Percentiles rank a stretch among this genome's conserved stretches.
These are phyloP conservation scores for Lasioglossum vierecki DNA, from an alignment of 2,888 invertebrate genomes.

Conservation along the genomic window DNA sequence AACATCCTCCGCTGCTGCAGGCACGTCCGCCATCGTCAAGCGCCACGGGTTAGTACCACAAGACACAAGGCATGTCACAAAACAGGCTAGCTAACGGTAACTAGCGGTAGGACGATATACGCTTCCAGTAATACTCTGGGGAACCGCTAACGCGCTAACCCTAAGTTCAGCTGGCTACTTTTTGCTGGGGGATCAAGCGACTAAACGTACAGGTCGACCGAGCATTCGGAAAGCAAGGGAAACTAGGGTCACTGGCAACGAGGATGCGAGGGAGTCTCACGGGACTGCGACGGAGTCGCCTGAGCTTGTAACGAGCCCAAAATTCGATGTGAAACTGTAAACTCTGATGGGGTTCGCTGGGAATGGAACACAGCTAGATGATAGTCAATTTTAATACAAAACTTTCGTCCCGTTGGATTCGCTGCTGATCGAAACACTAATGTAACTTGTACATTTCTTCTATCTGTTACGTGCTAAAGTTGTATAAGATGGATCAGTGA, in stretches of 20 bases:
- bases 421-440: not conserved
- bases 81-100: conserved; percentile 77
- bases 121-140: conserved; percentile 25
- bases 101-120: conserved; percentile 50
- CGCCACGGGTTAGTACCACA: conserved; percentile 83
- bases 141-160: conserved; percentile 35
- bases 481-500: not conserved
- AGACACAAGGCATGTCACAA: conserved; percentile 82
- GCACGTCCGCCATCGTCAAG: conserved; percentile 82
- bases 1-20: conserved; percentile 84
- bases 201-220: conserved; percentile 1
- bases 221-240: not conserved
- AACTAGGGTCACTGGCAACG: not conserved
- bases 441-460: not conserved
- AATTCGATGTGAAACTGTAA: not conserved
- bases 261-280: not conserved
- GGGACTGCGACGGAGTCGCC: not conserved
- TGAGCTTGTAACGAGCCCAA: not conserved
- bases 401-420: not conserved
- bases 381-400: not conserved
- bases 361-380: not conserved
- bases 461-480: not conserved
- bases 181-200: conserved; percentile 28
- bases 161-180: conserved; percentile 11
- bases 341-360: not conserved